These are phyloP conservation scores for Drosophila kohkoa DNA, from an alignment of 1,140 invertebrate genomes.

Conservation along the genomic window DNA sequence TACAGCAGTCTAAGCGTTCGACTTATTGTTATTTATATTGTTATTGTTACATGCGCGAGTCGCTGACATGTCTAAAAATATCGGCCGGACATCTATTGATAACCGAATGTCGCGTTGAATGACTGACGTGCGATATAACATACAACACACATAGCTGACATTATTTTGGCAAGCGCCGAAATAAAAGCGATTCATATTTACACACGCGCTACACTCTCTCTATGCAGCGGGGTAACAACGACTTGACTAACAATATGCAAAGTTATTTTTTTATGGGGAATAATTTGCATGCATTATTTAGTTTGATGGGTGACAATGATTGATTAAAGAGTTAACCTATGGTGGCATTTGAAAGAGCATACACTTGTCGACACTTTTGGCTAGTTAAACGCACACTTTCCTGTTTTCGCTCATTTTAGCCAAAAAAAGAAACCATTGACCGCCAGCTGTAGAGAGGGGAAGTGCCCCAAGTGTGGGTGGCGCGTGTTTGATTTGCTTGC, in stretches of 20 bases:
- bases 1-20: conserved; percentile 34
- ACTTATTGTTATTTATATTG: conserved; percentile 43
- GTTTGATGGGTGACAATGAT: background rate
- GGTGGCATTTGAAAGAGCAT: conserved; percentile 4
- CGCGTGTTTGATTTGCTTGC: conserved; percentile 44
- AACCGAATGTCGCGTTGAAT: conserved; percentile 40
- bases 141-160: conserved; percentile 12
- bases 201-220: background rate
- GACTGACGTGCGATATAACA: conserved; percentile 27
- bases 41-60: conserved; percentile 60
- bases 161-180: conserved; percentile 50
- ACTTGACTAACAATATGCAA: background rate
- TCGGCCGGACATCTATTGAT: conserved; percentile 65
- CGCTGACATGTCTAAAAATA: conserved; percentile 69
- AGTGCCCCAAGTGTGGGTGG: conserved; percentile 4
- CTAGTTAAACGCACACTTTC: background rate
- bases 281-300: background rate
- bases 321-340: background rate
- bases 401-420: conserved; percentile 21
- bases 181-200: conserved; percentile 25
- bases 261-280: background rate
- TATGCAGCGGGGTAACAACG: background rate
- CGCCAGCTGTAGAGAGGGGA: background rate
- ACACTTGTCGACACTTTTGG: background rate
- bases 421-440: conserved; percentile 5